Base-by-base conservation (phyloP, 2,888 invertebrate genomes). In the Tortricodes alternella region DNA sequence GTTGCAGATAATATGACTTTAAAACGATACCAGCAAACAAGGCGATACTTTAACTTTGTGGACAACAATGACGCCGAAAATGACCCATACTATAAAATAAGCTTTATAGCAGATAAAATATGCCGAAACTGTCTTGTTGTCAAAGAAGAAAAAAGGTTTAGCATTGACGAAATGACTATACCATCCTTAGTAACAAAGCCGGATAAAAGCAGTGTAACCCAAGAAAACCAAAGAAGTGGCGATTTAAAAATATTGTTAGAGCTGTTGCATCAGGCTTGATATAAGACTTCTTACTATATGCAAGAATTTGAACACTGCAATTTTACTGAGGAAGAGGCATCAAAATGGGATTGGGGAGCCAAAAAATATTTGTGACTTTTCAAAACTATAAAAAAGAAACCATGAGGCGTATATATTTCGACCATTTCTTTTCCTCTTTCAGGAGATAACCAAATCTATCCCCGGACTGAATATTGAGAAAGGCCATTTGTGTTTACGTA, bases 331-430 rank as follows among this genome's bases (percentile, higher is more conserved):
- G 24, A 24, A 9, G 24, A 24, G 9, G 24, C 7, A 24, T 7
- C 24, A 3, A 46, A 43, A 15, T 13, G 57, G 3, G 57, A 53
- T 23, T 50, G 53, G 29, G 58, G 61, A 38, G 56, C 43, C 9
- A 56, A 58, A 37, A 48, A 29, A 23, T 55, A 59, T 21, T 38
- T 58, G 19, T 37, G 24, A 35, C 51, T 58, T 5, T 60, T 53
- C 35, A 46, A 58, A 34, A 52, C 58, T 44, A 53, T 59, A 29
- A 34, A 52, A 18, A 56, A 56, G 18, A 61, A 35, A 24, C 46
- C 61, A 6, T 46, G 51, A 9, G 29, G 43, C 15, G 56, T 61
- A 2, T 59, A 56, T 46, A n/a, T n/a, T 56, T 59, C 43, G 51
- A 56, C 41, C 55, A 51, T 21, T 59, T 52, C 49, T 61, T 56